phyloP scores from a whole-genome alignment of 2,113 vertebrate species.

The Pygoscelis adeliae region DNA sequence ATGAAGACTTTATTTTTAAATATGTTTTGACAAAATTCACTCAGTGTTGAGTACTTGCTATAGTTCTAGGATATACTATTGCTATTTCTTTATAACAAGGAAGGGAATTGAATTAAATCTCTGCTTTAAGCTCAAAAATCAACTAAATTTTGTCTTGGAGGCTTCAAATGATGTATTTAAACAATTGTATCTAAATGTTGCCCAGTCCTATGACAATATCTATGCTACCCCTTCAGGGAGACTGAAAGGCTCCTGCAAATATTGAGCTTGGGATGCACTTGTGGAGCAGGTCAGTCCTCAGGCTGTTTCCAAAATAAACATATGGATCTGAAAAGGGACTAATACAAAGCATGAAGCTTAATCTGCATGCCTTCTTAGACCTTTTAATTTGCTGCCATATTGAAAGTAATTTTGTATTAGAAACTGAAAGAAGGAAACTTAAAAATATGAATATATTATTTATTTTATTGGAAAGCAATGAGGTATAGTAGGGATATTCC shows the following conservation, averaged over 20 bases:
- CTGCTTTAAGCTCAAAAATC: neutral
- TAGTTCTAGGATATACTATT: neutral
- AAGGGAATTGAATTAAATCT: neutral
- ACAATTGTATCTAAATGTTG: neutral
- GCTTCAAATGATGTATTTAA: neutral
- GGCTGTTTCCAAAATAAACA: neutral
- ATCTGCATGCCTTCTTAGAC: neutral
- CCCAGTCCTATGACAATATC: neutral
- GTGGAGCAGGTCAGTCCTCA: neutral
- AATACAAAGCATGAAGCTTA: neutral
- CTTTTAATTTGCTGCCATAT: neutral
- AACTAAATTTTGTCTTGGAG: neutral
- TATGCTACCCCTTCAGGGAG: neutral
- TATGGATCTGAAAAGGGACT: neutral
- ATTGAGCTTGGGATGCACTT: neutral
- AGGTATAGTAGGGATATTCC: neutral
- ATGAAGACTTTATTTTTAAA: neutral
- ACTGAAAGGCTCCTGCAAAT: neutral
- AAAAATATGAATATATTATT: neutral
- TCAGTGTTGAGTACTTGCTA: neutral
- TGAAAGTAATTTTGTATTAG: neutral
- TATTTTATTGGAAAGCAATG: neutral
- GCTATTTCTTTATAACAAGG: neutral
- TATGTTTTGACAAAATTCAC: neutral
- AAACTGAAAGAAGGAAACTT: neutral